Base-by-base conservation (phyloP, 2,113 vertebrate genomes). In the Todiramphus saurophagus region DNA sequence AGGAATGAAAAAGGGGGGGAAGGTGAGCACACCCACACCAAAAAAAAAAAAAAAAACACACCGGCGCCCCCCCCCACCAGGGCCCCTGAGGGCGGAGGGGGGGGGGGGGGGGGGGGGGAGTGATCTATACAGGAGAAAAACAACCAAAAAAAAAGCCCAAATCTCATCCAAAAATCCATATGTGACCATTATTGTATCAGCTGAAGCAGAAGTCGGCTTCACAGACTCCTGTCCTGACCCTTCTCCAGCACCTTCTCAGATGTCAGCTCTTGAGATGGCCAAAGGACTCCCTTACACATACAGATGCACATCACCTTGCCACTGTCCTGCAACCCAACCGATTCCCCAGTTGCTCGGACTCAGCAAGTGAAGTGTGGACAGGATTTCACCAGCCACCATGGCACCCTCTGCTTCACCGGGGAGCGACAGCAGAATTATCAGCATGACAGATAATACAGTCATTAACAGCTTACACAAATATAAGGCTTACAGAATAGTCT, bases 311-410 rank as follows among this genome's bases (percentile, higher is more conserved):
- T 30, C 76, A 33, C 25, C n/a, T 35, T 1, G 1, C 39, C 41
- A 31, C 43, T 24, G 30, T 28, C 20, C 8, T 28, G 35, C 62
- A 37, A 43, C 7, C 35, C 1, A 1, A 16, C 20, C 3, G 0
- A 24, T 5, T 35, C 69, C 41, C 48, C 55, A 17, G 11, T 6
- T 0, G 4, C 46, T 35, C 4, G 0, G 30, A 35, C 15, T 35
- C 46, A 20, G 59, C 35, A 25, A 43, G 35, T 4, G 10, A 59
- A 73, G 24, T 1, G 25, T 31, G 19, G 48, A 37, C 35, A 56
- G 21, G 41, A 56, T 48, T 50, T 46, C 10, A 5, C 14, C 51
- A 14, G 67, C 35, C 12, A 31, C 50, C 63, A 41, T 0, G 4
- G 56, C 51, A 69, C 19, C 46, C 28, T 46, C 20, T 1, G 0